A percentile compares a stretch with the other conserved stretches of the same genome.
Conservation (phyloP, 2,888 invertebrate genomes). For the Drymonia ruficornis region DNA sequence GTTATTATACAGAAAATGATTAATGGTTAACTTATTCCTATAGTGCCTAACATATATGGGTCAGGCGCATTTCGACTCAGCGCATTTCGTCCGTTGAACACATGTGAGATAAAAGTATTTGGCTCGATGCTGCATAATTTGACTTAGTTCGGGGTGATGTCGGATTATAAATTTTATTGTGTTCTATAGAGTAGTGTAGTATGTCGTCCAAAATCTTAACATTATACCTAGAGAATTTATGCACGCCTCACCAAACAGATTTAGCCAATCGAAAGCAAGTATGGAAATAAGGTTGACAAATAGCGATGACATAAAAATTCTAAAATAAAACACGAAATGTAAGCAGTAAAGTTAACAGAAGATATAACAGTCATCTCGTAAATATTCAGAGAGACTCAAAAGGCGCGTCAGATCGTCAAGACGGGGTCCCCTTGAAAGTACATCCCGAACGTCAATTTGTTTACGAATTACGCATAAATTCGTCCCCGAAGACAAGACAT, state of each 20-base stretch:
- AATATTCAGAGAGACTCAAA: slow-evolving; percentile 63
- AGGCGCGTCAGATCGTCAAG: slow-evolving; percentile 77
- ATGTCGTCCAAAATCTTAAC: slow-evolving; percentile 36
- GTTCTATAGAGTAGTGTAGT: no score
- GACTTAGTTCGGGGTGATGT: no score
- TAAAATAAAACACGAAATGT: slow-evolving; percentile 38
- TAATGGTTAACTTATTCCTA: no score
- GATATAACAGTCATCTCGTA: slow-evolving; percentile 53
- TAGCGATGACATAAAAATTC: slow-evolving; percentile 13
- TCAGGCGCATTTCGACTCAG: no score
- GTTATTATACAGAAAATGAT: no score
- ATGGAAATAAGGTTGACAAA: slow-evolving; percentile 26
- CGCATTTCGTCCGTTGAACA: no score
- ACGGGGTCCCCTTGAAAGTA: slow-evolving; percentile 69
- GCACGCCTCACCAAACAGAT: no score
- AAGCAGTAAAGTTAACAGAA: slow-evolving; percentile 51
- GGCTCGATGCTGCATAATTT: no score
- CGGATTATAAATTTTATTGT: no score
- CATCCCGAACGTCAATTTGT: slow-evolving; percentile 81
- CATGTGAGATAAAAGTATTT: no score
- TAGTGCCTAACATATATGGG: no score
- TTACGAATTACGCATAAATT: slow-evolving; percentile 84
- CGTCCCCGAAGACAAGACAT: slow-evolving; percentile 81
- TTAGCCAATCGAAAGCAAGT: neutral
- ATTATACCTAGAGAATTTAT: no score